Evolutionary conservation across 2,797 vertebrate species (phyloP).

Genomic region (Paratrypauchen microcephalus): DNA sequence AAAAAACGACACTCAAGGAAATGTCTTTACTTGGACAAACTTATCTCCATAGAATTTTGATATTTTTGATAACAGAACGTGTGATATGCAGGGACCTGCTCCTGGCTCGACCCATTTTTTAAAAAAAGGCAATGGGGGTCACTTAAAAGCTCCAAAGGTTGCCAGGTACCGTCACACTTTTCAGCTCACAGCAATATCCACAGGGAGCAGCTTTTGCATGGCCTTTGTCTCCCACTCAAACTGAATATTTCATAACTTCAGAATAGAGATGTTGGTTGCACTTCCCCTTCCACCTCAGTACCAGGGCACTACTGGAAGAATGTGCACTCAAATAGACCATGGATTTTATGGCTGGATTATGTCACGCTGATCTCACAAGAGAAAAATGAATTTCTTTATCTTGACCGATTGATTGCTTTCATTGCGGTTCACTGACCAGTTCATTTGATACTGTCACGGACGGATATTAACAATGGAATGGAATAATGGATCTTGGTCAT

Average conservation of each 20-base stretch:
- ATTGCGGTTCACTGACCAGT: slow-evolving; percentile 28
- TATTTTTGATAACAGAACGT: slow-evolving; percentile 37
- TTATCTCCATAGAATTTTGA: slow-evolving; percentile 11
- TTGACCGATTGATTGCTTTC: slow-evolving; percentile 37
- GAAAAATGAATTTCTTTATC: slow-evolving; percentile 37
- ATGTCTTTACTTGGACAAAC: neutral
- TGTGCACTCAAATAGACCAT: neutral
- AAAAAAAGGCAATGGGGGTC: slow-evolving; percentile 38
- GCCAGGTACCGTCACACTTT: slow-evolving; percentile 35
- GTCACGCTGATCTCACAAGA: slow-evolving; percentile 23
- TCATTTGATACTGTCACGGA: slow-evolving; percentile 34
- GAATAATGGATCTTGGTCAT: slow-evolving; percentile 27
- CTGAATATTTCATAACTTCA: slow-evolving; percentile 67
- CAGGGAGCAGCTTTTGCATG: slow-evolving; percentile 40
- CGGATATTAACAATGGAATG: slow-evolving; percentile 36
- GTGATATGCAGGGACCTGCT: slow-evolving; percentile 30
- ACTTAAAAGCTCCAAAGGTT: slow-evolving; percentile 49
- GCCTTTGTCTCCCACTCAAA: slow-evolving; percentile 44
- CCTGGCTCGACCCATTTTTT: slow-evolving; percentile 21
- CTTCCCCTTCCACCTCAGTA: slow-evolving; percentile 15
- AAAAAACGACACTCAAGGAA: neutral
- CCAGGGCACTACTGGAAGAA: slow-evolving; percentile 1
- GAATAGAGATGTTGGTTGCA: slow-evolving; percentile 35
- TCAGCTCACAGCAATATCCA: slow-evolving; percentile 21
- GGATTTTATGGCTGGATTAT: slow-evolving; percentile 1